Evolutionary conservation across 2,797 vertebrate species (phyloP).

Genomic region (Melanotaenia maccullochi): DNA sequence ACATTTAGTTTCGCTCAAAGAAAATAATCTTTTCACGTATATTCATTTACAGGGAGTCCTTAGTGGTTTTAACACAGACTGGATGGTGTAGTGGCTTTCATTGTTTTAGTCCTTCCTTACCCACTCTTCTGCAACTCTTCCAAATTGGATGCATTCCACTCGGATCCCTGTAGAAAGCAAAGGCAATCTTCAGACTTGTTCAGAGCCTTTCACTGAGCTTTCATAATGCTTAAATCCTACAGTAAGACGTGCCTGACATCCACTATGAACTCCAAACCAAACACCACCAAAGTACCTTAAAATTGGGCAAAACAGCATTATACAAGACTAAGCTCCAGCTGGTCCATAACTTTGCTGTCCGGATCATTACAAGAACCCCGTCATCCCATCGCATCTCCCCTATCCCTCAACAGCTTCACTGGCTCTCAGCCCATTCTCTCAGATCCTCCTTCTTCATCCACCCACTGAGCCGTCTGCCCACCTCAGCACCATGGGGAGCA

Average conservation of each 20-base stretch:
- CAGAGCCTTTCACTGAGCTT: constrained; percentile 43
- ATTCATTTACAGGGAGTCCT: not conserved
- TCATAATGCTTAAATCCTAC: constrained; percentile 58
- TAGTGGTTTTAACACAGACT: constrained; percentile 7
- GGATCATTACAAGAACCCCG: too few species aligned
- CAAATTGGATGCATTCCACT: constrained; percentile 98
- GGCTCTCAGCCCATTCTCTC: too few species aligned
- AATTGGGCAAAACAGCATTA: constrained; percentile 37
- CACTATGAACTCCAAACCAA: constrained; percentile 39
- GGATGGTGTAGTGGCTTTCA: not conserved
- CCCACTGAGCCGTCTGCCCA: too few species aligned
- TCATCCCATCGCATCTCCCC: too few species aligned
- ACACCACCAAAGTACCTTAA: constrained; percentile 40
- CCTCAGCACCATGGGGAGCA: too few species aligned
- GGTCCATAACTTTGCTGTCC: too few species aligned
- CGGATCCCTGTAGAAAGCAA: constrained; percentile 89
- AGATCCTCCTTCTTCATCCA: too few species aligned
- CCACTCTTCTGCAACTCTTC: constrained; percentile 96
- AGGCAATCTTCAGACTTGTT: constrained; percentile 61
- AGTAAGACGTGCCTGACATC: constrained; percentile 24
- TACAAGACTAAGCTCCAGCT: constrained; percentile 1
- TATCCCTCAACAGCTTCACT: too few species aligned
- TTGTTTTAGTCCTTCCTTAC: constrained; percentile 79
- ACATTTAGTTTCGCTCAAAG: constrained; percentile 8
- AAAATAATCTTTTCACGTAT: constrained; percentile 3